A percentile compares a stretch with the other conserved stretches of the same genome.
phyloP scores from a whole-genome alignment of 1,140 invertebrate species.

The Euura saliciscinereae region DNA sequence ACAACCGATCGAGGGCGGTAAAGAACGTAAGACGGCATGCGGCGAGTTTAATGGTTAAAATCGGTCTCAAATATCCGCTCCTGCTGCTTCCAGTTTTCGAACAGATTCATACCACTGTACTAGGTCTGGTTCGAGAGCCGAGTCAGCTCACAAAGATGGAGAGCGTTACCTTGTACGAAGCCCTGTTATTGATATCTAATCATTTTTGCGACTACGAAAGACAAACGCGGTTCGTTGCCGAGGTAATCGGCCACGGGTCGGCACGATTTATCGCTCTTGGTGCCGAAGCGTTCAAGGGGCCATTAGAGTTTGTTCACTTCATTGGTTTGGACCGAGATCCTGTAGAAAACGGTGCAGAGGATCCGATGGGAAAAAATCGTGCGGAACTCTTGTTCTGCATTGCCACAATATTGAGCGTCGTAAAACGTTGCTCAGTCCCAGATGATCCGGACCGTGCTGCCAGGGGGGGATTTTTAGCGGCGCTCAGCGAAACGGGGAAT shows the following conservation, averaged over 20 bases:
- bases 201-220: constrained; percentile 88
- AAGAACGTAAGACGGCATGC: constrained; percentile 89
- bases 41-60: constrained; percentile 87
- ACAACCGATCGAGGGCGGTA: constrained; percentile 71
- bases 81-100: constrained; percentile 86
- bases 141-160: constrained; percentile 83
- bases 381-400: constrained; percentile 72
- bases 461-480: constrained; percentile 81
- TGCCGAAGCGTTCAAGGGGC: constrained; percentile 64
- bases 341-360: constrained; percentile 66
- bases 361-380: constrained; percentile 65
- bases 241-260: constrained; percentile 71
- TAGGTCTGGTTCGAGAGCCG: constrained; percentile 61
- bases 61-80: constrained; percentile 84
- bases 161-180: constrained; percentile 79
- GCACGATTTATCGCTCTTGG: constrained; percentile 68
- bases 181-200: constrained; percentile 82
- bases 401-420: constrained; percentile 78
- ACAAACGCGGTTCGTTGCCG: constrained; percentile 81
- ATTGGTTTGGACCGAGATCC: constrained; percentile 77
- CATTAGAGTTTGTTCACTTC: constrained; percentile 75
- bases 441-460: constrained; percentile 79
- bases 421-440: constrained; percentile 85
- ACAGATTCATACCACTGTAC: constrained; percentile 77
- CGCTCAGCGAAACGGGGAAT: constrained; percentile 75